Evolutionary conservation across 1,140 invertebrate species (phyloP).

Genomic region (Periplaneta americana): DNA sequence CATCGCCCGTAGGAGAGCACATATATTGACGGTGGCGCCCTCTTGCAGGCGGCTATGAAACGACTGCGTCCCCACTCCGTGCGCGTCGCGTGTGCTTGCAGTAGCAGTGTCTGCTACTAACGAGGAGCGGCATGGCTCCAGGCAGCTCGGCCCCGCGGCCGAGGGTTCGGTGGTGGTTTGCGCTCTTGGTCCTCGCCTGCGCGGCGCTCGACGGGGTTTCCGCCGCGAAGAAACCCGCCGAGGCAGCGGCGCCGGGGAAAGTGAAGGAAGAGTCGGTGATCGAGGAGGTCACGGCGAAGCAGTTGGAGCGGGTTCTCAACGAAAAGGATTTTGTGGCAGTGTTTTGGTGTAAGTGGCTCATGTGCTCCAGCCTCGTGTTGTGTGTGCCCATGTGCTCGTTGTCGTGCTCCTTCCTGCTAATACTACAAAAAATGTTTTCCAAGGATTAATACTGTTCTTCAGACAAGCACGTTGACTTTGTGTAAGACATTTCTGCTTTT

Average conservation of each 20-base stretch:
- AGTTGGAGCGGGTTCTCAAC: slow-evolving; percentile 79
- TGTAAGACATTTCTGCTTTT: no score
- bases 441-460: no score
- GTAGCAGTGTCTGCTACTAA: neutral
- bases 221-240: slow-evolving; percentile 16
- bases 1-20: neutral
- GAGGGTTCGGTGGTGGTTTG: slow-evolving; percentile 23
- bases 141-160: slow-evolving; percentile 22
- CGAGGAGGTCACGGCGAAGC: slow-evolving; percentile 87
- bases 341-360: slow-evolving; percentile 87
- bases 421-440: no score
- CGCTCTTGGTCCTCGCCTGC: slow-evolving; percentile 18
- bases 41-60: neutral
- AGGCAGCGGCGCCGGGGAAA: slow-evolving; percentile 29
- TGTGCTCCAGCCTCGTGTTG: neutral
- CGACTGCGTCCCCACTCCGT: neutral
- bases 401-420: neutral
- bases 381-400: neutral
- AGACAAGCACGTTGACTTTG: no score
- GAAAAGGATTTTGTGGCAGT: slow-evolving; percentile 91
- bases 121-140: neutral
- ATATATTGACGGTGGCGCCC: neutral
- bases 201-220: slow-evolving; percentile 31
- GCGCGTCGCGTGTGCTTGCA: neutral
- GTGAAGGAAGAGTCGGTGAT: slow-evolving; percentile 66